These are phyloP conservation scores for Temnothorax longispinosus DNA, from an alignment of 1,140 invertebrate species.

Conservation along the genomic window DNA sequence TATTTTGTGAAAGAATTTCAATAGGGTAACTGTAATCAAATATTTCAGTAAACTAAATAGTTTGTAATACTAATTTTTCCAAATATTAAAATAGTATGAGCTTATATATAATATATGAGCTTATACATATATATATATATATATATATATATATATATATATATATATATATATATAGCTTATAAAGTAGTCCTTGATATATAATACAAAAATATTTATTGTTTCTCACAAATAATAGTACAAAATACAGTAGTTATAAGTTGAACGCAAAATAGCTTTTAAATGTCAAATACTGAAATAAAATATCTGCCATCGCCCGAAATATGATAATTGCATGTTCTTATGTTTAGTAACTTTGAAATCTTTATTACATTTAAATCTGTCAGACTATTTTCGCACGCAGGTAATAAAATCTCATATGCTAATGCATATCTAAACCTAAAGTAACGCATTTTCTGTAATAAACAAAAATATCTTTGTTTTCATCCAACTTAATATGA, in stretches of 20 bases:
- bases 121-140: too few species aligned
- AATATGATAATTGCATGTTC: slow-evolving; percentile 11
- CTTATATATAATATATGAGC: neutral
- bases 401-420: neutral
- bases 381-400: neutral
- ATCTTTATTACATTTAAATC: neutral
- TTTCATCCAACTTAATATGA: neutral
- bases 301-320: neutral
- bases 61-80: neutral
- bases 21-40: neutral
- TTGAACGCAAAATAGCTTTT: neutral
- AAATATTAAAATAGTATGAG: neutral
- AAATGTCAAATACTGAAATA: neutral
- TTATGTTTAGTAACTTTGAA: neutral
- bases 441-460: slow-evolving; percentile 7
- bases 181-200: neutral
- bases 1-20: too few species aligned
- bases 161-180: too few species aligned
- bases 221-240: neutral
- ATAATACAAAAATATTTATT: neutral
- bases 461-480: slow-evolving; percentile 9
- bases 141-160: too few species aligned
- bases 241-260: neutral
- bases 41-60: neutral
- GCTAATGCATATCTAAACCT: slow-evolving; percentile 1